phyloP scores from a whole-genome alignment of 2,113 vertebrate genomes.

The Piprites chloris region DNA sequence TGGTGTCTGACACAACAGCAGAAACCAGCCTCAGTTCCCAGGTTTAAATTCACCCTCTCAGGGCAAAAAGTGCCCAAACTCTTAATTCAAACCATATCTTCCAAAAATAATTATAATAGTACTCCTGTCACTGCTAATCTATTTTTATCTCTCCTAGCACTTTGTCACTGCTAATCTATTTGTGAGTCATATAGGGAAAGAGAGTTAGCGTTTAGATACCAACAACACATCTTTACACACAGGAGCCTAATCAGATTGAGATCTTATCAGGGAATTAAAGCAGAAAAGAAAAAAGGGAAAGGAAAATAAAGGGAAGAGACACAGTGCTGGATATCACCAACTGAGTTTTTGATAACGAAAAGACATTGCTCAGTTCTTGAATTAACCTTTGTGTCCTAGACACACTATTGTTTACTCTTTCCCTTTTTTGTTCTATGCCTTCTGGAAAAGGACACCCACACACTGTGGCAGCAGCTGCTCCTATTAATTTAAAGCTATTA shows the following conservation, averaged over 20 bases:
- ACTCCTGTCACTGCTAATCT: slow-evolving; percentile 68
- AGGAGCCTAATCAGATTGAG: slow-evolving; percentile 69
- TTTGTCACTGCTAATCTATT: slow-evolving; percentile 79
- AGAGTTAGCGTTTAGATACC: slow-evolving; percentile 62
- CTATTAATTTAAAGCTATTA: slow-evolving; percentile 85
- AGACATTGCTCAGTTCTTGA: slow-evolving; percentile 74
- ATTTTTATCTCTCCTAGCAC: slow-evolving; percentile 72
- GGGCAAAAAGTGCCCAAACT: slow-evolving; percentile 54
- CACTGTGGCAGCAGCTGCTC: slow-evolving; percentile 80
- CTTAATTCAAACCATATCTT: slow-evolving; percentile 62
- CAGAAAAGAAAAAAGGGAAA: neutral
- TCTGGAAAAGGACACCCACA: slow-evolving; percentile 81
- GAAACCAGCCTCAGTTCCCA: slow-evolving; percentile 34
- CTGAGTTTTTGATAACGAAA: slow-evolving; percentile 69
- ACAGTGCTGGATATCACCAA: slow-evolving; percentile 57
- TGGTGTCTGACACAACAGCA: slow-evolving; percentile 63
- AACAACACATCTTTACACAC: slow-evolving; percentile 68
- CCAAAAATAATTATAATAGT: slow-evolving; percentile 73
- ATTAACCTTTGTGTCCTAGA: slow-evolving; percentile 81
- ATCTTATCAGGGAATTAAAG: slow-evolving; percentile 71
- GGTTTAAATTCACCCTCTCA: slow-evolving; percentile 56
- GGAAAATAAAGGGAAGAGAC: slow-evolving; percentile 36
- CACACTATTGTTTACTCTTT: slow-evolving; percentile 75
- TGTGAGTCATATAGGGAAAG: slow-evolving; percentile 69
- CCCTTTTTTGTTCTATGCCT: slow-evolving; percentile 68